Conservation (phyloP, 2,888 invertebrate species). For the Leptopterna dolabrata region DNA sequence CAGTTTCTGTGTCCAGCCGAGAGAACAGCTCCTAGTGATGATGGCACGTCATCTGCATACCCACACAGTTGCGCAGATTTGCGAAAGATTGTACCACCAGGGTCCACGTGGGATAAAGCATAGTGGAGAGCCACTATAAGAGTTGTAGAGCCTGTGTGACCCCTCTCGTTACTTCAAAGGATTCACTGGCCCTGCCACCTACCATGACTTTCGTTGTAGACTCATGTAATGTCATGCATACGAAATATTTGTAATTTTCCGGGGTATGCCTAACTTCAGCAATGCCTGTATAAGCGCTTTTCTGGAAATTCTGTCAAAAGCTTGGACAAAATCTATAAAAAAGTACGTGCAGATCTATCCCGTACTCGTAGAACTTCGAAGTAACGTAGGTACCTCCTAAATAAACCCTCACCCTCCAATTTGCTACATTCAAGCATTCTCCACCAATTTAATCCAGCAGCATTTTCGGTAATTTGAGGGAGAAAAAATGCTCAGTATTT, state of each 20-base stretch:
- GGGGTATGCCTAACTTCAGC: neutral
- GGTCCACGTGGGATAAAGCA: neutral
- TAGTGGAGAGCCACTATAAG: neutral
- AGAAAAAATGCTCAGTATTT: too few relatives aligned
- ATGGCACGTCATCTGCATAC: neutral
- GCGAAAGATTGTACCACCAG: neutral
- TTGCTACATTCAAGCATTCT: too few relatives aligned
- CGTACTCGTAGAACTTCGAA: slow-evolving; percentile 5
- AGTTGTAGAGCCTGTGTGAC: neutral
- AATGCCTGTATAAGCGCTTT: neutral
- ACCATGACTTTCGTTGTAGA: neutral
- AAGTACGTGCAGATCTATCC: neutral
- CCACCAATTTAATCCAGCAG: too few relatives aligned
- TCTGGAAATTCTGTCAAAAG: slow-evolving; percentile 22
- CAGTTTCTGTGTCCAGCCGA: neutral
- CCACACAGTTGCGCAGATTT: neutral
- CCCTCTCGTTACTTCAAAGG: neutral
- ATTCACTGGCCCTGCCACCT: neutral
- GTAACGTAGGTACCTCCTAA: too few relatives aligned
- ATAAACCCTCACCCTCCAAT: too few relatives aligned
- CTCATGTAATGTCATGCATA: slow-evolving; percentile 13
- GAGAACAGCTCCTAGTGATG: neutral
- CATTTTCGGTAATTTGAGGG: too few relatives aligned
- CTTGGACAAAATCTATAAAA: slow-evolving; percentile 25
- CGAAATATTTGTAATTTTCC: neutral